Conservation (phyloP, 2,113 vertebrate genomes). For the Dinomys branickii region DNA sequence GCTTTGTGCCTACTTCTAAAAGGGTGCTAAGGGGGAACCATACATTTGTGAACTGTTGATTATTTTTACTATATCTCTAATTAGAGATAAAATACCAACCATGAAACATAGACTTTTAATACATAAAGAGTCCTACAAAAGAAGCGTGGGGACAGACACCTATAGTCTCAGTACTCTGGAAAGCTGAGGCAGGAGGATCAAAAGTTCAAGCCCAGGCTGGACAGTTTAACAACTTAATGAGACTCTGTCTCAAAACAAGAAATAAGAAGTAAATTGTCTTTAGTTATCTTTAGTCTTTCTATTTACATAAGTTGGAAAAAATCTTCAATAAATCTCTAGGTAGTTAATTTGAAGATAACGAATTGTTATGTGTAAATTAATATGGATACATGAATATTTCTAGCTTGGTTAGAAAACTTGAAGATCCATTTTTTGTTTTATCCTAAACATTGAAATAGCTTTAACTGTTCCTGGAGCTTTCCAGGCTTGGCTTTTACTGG, state of each 20-base stretch:
- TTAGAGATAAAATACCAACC: slow-evolving; percentile 18
- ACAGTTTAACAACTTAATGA: neutral
- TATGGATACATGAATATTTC: neutral
- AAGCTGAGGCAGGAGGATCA: neutral
- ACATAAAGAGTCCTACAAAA: slow-evolving; percentile 37
- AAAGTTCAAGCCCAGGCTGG: neutral
- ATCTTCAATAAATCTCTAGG: slow-evolving; percentile 5
- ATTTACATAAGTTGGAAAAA: slow-evolving; percentile 18
- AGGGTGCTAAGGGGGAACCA: neutral
- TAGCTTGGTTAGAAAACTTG: slow-evolving; percentile 21
- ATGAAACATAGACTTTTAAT: neutral
- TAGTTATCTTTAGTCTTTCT: neutral
- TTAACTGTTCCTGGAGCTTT: slow-evolving; percentile 31
- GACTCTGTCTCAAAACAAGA: neutral
- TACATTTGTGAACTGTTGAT: neutral
- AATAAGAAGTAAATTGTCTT: slow-evolving; percentile 23
- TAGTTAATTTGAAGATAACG: slow-evolving; percentile 40
- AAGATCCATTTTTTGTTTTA: slow-evolving; percentile 48
- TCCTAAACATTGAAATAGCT: neutral
- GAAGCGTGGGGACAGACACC: neutral
- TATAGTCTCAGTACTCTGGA: too few species aligned
- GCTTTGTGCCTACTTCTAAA: neutral
- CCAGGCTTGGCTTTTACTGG: slow-evolving; percentile 42
- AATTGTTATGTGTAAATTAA: slow-evolving; percentile 25
- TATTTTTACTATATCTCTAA: slow-evolving; percentile 8